Evolutionary conservation across 2,797 vertebrate genomes (phyloP), one percentile per base, ranked within the genome.

Genomic region (Glyptemys insculpta): DNA sequence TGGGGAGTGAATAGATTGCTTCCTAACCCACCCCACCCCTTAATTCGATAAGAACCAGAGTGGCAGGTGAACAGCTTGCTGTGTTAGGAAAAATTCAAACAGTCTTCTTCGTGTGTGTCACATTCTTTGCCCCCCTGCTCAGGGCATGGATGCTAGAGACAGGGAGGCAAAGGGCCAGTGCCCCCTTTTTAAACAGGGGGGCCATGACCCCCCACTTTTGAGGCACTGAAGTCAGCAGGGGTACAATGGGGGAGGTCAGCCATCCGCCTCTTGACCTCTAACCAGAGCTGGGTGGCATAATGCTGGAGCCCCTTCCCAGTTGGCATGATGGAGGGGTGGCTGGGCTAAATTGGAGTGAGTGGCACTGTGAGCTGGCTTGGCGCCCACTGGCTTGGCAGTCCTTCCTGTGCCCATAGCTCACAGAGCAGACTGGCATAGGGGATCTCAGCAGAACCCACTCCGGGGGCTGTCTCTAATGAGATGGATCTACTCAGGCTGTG

Each of bases 21-120:
- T 97, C 97, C 94, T 96, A 83, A 96, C n/a, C 96, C 93, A 93
- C 91, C 88, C 94, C 94, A 87, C 97, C 96, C 96, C 96, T 98
- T 97, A 98, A 98, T 98, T 98, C 97, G 98, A 95, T 98, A 97
- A 98, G 97, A 98, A 97, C 94, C 87, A 93, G 96, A 98, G 95
- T 94, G 83, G 92, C 95, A 97, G 95, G 98, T 98, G 97, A 98
- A 98, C 94, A 98, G 98, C 97, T 98, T 98, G 97, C 97, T 98
- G 97, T 97, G 97, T 95, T 96, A 97, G 98, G 96, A 97, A 98
- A 98, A 98, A 97, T 94, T 98, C 97, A 97, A 96, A 96, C 91
- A 97, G 93, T 91, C 92, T 98, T 97, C 91, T 95, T 95, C 90
- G 94, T 91, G 91, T 90, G 87, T 94, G 88, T 72, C 82, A 96